Percentiles rank a stretch among this genome's conserved stretches.
phyloP scores from a whole-genome alignment of 2,888 invertebrate genomes.

The Pollenia labialis region DNA sequence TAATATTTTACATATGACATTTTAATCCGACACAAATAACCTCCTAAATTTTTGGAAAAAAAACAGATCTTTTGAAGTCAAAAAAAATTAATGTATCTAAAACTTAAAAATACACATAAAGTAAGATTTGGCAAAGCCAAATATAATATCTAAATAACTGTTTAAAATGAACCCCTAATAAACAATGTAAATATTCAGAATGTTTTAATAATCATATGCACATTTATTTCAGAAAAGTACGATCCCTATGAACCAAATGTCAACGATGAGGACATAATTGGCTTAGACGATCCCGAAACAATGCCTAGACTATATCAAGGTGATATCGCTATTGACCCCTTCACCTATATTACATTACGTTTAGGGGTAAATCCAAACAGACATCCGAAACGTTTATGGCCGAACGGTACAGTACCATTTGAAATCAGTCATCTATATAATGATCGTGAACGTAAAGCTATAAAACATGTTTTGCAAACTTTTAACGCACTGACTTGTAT shows the following conservation, averaged over 20 bases:
- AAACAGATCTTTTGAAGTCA: no score
- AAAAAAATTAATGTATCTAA: no score
- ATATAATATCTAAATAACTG: no score
- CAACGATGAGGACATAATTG: slow-evolving; percentile 74
- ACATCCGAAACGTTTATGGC: slow-evolving; percentile 88
- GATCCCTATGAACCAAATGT: slow-evolving; percentile 77
- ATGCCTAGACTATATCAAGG: slow-evolving; percentile 88
- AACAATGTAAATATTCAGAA: no score
- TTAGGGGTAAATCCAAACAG: slow-evolving; percentile 88
- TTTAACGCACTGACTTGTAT: slow-evolving; percentile 88
- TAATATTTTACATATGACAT: no score
- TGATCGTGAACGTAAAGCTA: slow-evolving; percentile 85
- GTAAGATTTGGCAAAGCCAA: no score
- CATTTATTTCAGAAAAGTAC: slow-evolving; percentile 74
- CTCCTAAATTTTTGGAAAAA: no score
- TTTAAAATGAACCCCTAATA: no score
- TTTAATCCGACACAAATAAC: no score
- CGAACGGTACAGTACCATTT: slow-evolving; percentile 87
- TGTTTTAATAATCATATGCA: no score
- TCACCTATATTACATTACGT: slow-evolving; percentile 86
- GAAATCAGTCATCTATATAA: slow-evolving; percentile 86
- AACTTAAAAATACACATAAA: no score
- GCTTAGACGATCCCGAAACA: slow-evolving; percentile 87
- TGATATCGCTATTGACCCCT: slow-evolving; percentile 88
- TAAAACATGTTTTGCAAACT: slow-evolving; percentile 86